Conservation (phyloP, 2,113 vertebrate genomes). For the Silurus glanis region DNA sequence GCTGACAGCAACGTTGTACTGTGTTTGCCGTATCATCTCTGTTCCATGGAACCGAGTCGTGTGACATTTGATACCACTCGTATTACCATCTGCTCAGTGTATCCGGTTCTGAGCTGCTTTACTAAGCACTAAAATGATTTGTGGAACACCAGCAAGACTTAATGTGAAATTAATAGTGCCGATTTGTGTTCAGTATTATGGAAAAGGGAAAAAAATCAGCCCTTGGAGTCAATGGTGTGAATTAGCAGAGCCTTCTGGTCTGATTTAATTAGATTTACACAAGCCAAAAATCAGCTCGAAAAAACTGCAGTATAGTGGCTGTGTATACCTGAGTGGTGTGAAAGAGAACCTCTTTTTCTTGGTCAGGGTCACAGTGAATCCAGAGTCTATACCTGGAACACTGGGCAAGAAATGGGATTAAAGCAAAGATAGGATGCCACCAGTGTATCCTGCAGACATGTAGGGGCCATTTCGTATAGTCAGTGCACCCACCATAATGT, state of each 20-base stretch:
- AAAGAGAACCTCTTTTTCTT: neutral
- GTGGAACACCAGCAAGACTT: neutral
- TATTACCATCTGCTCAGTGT: constrained; percentile 22
- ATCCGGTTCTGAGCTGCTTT: constrained; percentile 1
- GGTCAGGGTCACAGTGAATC: neutral
- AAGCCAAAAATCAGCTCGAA: neutral
- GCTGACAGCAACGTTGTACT: neutral
- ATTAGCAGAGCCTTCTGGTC: neutral
- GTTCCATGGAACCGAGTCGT: neutral
- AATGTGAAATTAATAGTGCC: neutral
- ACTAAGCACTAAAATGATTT: constrained; percentile 18
- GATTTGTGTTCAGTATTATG: neutral
- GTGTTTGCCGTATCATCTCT: neutral
- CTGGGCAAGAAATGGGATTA: neutral
- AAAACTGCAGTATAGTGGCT: neutral
- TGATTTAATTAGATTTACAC: neutral
- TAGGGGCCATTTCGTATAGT: neutral
- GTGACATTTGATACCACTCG: neutral
- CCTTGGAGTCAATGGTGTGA: neutral
- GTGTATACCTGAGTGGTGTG: neutral
- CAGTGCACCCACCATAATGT: neutral
- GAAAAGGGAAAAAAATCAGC: neutral
- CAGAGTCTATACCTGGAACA: neutral
- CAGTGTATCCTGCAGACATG: neutral
- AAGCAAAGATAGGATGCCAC: neutral